These are phyloP conservation scores for Catharus fuscescens DNA, from an alignment of 2,113 vertebrate species.

Conservation along the genomic window DNA sequence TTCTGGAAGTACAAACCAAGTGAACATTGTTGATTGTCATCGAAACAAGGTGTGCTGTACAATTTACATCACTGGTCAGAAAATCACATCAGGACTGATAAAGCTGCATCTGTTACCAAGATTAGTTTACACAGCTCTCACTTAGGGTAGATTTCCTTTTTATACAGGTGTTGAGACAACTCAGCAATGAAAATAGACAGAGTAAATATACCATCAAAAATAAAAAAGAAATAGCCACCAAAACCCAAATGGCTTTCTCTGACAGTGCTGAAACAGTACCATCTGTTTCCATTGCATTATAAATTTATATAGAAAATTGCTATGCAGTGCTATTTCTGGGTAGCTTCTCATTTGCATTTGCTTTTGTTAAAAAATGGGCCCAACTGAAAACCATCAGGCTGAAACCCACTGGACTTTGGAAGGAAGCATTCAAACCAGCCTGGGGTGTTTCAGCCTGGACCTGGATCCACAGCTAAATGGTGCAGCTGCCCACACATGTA, in stretches of 20 bases:
- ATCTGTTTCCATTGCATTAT: constrained; percentile 59
- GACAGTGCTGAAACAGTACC: constrained; percentile 17
- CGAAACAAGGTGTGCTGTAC: background rate
- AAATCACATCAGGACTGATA: background rate
- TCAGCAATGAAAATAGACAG: background rate
- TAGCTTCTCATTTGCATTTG: constrained; percentile 48
- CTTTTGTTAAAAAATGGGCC: constrained; percentile 35
- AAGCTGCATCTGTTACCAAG: background rate
- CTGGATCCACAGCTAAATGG: background rate
- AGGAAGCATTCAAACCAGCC: background rate
- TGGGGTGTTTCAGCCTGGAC: background rate
- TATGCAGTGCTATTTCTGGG: constrained; percentile 30
- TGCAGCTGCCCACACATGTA: background rate
- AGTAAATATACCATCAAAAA: background rate
- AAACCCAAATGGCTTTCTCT: constrained; percentile 24
- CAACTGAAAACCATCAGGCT: background rate
- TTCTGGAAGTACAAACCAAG: background rate
- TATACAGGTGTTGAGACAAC: constrained; percentile 32
- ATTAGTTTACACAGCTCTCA: background rate
- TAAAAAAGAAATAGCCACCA: background rate
- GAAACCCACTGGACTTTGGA: background rate
- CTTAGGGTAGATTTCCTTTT: background rate
- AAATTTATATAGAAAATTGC: constrained; percentile 37
- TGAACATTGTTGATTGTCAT: background rate
- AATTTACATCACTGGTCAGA: background rate